phyloP scores from a whole-genome alignment of 1,140 invertebrate genomes.

The Drosophila sproati region DNA sequence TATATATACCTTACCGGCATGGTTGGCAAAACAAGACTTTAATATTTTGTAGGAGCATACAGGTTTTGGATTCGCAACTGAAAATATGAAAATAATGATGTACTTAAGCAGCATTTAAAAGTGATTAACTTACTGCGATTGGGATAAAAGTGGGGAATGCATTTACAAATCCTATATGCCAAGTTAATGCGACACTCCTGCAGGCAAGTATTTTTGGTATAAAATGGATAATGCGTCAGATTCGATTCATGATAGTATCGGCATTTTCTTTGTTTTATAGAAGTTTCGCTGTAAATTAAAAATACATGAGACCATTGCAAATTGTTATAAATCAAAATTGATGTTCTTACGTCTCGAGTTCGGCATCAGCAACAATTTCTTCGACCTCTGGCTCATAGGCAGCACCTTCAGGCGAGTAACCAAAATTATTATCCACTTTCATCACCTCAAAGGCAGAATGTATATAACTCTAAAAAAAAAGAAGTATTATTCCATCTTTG shows the following conservation, averaged over 20 bases:
- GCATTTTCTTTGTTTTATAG: conserved; percentile 80
- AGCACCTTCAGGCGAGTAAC: conserved; percentile 64
- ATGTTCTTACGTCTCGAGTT: conserved; percentile 53
- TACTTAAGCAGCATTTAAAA: neutral
- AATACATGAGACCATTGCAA: neutral
- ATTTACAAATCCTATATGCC: conserved; percentile 86
- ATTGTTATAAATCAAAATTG: neutral
- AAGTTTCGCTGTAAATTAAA: conserved; percentile 47
- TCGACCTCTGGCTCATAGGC: conserved; percentile 54
- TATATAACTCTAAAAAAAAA: conserved; percentile 84
- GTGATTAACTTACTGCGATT: conserved; percentile 64
- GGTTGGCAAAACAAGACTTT: conserved; percentile 59
- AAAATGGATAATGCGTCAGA: conserved; percentile 87
- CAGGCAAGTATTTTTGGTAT: conserved; percentile 88
- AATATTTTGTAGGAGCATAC: conserved; percentile 71
- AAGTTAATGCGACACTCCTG: conserved; percentile 88
- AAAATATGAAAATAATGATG: neutral
- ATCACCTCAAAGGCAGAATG: conserved; percentile 86
- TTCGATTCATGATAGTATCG: conserved; percentile 87
- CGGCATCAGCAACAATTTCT: conserved; percentile 67
- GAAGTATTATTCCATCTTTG: neutral
- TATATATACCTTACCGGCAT: conserved; percentile 45
- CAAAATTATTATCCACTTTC: conserved; percentile 85
- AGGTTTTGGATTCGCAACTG: conserved; percentile 61
- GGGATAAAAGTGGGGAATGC: conserved; percentile 87